Evolutionary conservation across 2,113 vertebrate genomes (phyloP).

Genomic region (Saguinus imperator): DNA sequence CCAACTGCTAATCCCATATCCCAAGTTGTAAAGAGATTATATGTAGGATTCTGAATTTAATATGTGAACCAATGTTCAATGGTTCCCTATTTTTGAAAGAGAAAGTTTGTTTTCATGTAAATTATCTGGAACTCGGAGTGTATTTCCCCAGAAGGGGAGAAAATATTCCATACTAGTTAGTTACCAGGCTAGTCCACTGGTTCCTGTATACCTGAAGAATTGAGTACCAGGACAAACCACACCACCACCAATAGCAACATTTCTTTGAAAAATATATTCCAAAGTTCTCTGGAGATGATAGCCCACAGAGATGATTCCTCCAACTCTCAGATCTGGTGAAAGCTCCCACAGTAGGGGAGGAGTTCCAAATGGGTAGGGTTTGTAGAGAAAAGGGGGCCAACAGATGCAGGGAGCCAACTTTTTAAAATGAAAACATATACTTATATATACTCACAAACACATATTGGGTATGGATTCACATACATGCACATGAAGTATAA

Average conservation of each 20-base stretch:
- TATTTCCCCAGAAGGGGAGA: background rate
- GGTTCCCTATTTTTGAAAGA: background rate
- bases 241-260: background rate
- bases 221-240: background rate
- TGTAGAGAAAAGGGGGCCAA: background rate
- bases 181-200: background rate
- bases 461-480: background rate
- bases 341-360: background rate
- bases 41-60: background rate
- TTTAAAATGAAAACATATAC: background rate
- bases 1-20: background rate
- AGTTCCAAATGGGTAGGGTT: background rate
- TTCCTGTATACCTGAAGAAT: background rate
- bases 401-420: background rate
- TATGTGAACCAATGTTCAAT: background rate
- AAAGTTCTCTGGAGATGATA: background rate
- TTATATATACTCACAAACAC: background rate
- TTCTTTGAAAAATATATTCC: conserved; percentile 15
- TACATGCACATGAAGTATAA: background rate
- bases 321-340: too few relatives aligned
- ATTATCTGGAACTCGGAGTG: background rate
- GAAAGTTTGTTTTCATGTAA: background rate
- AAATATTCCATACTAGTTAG: background rate
- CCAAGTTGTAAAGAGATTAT: background rate
- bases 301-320: background rate